Evolutionary conservation across 2,797 vertebrate genomes (phyloP).

Genomic region (Siniperca undulata): DNA sequence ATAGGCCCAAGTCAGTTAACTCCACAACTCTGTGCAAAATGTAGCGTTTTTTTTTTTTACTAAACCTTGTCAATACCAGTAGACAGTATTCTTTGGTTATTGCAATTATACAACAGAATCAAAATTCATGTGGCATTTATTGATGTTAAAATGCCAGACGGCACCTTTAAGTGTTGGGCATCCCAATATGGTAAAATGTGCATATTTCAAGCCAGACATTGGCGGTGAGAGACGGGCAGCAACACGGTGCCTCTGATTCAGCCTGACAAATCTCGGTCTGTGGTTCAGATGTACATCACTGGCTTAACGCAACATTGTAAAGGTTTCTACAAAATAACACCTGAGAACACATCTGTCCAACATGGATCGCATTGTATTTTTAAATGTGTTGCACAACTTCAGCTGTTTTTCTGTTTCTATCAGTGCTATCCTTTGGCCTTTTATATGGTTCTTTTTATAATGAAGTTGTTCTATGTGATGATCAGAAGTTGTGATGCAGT

Average conservation of each 20-base stretch:
- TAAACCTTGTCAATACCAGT: not conserved
- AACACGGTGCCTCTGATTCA: slow-evolving; percentile 42
- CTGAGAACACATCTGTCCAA: slow-evolving; percentile 87
- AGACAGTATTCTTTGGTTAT: not conserved
- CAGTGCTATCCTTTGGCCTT: slow-evolving; percentile 84
- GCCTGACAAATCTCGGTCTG: slow-evolving; percentile 28
- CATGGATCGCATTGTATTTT: slow-evolving; percentile 91
- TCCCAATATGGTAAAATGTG: slow-evolving; percentile 18
- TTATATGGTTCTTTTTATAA: slow-evolving; percentile 89
- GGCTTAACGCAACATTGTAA: slow-evolving; percentile 86
- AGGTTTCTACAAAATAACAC: slow-evolving; percentile 86
- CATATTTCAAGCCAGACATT: slow-evolving; percentile 10
- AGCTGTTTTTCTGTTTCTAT: slow-evolving; percentile 82
- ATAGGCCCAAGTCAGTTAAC: not conserved
- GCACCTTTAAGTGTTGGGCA: slow-evolving; percentile 20
- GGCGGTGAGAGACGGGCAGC: slow-evolving; percentile 24
- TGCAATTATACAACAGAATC: slow-evolving; percentile 1
- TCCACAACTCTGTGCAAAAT: slow-evolving; percentile 11
- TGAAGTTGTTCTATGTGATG: slow-evolving; percentile 92
- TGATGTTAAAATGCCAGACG: slow-evolving; percentile 17
- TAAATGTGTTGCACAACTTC: slow-evolving; percentile 91
- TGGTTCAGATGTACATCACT: slow-evolving; percentile 43
- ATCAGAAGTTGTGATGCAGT: slow-evolving; percentile 94
- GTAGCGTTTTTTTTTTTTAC: slow-evolving; percentile 5
- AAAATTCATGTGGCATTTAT: slow-evolving; percentile 3